phyloP scores from a whole-genome alignment of 2,888 invertebrate genomes.

The Psylliodes chrysocephalus region DNA sequence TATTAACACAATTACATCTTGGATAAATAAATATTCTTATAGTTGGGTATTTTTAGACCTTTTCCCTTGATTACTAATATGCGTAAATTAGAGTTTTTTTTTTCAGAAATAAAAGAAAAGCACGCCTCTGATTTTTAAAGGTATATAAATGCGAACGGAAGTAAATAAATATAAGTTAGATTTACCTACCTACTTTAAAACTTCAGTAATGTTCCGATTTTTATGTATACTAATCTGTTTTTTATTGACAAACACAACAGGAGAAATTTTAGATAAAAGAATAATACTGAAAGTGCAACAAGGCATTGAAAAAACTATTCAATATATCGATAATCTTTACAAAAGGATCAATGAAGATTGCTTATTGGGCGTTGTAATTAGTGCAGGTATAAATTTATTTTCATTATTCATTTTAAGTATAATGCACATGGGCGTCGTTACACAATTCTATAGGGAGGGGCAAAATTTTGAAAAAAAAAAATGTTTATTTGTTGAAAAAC shows the following conservation, averaged over 20 bases:
- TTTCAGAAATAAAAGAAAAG: neutral
- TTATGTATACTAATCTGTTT: neutral
- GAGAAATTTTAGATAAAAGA: slow-evolving; percentile 39
- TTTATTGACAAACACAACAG: neutral
- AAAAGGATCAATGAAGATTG: slow-evolving; percentile 50
- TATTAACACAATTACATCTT: neutral
- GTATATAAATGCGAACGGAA: slow-evolving; percentile 8
- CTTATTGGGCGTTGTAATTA: slow-evolving; percentile 50
- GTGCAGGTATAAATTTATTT: slow-evolving; percentile 43
- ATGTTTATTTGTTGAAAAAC: no score
- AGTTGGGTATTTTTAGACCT: no score
- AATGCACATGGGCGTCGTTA: no score
- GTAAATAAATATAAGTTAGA: slow-evolving; percentile 5
- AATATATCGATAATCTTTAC: slow-evolving; percentile 48
- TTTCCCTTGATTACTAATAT: no score
- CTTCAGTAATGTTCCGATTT: slow-evolving; percentile 14
- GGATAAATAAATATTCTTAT: no score
- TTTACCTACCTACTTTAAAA: neutral
- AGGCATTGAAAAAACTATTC: slow-evolving; percentile 45
- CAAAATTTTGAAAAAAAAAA: no score
- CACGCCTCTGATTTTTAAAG: slow-evolving; percentile 10
- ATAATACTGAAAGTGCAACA: slow-evolving; percentile 44
- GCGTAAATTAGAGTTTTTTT: neutral
- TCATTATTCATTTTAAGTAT: no score
- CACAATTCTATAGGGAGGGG: no score